phyloP scores from a whole-genome alignment of 2,113 vertebrate genomes.

The Mormyrus lacerda region DNA sequence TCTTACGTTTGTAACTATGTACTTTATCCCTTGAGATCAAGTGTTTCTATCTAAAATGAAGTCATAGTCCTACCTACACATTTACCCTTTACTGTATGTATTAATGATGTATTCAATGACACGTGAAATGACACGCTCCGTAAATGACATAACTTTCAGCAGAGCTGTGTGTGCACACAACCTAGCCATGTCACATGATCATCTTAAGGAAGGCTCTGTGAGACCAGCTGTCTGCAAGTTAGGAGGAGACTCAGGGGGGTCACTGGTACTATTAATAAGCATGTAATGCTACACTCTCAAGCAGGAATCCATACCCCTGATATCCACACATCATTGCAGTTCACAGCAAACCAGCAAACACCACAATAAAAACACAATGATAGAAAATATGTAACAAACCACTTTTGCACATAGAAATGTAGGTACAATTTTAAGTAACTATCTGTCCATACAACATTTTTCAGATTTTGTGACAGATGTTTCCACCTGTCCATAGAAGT shows the following conservation, averaged over 20 bases:
- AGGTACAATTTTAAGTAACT: neutral
- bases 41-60: neutral
- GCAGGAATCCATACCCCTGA: neutral
- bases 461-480: neutral
- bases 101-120: neutral
- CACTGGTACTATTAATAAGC: conserved; percentile 6
- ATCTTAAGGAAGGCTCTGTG: neutral
- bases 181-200: neutral
- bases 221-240: neutral
- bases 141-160: neutral
- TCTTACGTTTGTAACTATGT: neutral
- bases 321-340: neutral
- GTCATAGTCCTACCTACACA: neutral
- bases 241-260: neutral
- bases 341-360: neutral
- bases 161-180: neutral
- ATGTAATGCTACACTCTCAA: conserved; percentile 6
- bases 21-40: neutral
- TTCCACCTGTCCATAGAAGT: neutral
- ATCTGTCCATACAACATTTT: neutral
- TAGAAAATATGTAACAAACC: neutral
- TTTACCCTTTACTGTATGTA: neutral
- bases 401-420: neutral
- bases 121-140: neutral
- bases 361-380: neutral